Base-by-base conservation (phyloP, 2,113 vertebrate species). In the Mastomys natalensis region DNA sequence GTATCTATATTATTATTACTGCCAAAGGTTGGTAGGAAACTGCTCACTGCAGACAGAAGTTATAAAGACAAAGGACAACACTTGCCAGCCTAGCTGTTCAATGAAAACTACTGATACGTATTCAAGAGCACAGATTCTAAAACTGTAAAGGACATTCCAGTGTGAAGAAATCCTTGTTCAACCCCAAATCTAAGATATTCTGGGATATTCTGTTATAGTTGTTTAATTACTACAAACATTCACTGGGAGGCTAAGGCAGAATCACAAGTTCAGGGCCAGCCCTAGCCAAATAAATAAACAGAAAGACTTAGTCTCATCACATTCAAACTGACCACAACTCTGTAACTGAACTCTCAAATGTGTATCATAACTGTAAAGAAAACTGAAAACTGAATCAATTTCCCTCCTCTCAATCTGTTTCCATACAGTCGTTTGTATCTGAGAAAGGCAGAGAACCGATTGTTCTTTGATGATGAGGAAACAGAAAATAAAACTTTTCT, bases 351-450 rank as follows among this genome's bases (percentile, higher is more conserved):
- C 90, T 89, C 73, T 62, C 73, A 90, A 45, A 45, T n/a, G 58
- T 6, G 19, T 45, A 70, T 43, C 45, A 24, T 70, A 66, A 86
- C 43, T 17, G 48, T 6, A 76, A 55, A 43, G n/a, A 93, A 85
- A 43, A 81, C 60, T 90, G 37, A 89, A 93, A 89, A 91, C 45
- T 40, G 34, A 92, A n/a, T 34, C 66, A 43, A 43, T 80, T 60
- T 85, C 60, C 81, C 86, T 37, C 48, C 64, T 48, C 72, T 64
- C 55, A 70, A 58, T 43, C 51, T 87, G 16, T 73, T 94, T 91
- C 26, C 73, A 62, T 70, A 85, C 70, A 62, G 48, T 60, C 40
- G 31, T 72, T 91, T 88, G 77, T 85, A 74, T 58, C 34, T 76
- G 34, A n/a, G 31, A 78, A 94, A 91, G 29, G 40, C 29, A 55